phyloP scores from a whole-genome alignment of 2,113 vertebrate genomes.

The Xenopus tropicalis region DNA sequence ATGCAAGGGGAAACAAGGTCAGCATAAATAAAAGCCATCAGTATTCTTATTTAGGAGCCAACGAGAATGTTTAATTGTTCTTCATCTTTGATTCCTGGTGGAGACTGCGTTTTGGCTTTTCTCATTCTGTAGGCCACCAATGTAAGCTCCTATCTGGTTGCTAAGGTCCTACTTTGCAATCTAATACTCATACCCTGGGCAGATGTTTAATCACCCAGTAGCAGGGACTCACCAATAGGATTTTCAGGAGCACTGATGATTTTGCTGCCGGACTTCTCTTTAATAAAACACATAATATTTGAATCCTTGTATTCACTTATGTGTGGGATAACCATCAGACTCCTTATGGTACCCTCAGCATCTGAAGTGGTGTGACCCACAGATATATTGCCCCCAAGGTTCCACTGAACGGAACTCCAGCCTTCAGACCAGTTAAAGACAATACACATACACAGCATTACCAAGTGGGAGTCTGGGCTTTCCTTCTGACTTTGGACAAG shows the following conservation, averaged over 20 bases:
- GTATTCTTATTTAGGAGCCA: too few species aligned
- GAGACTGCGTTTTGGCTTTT: too few species aligned
- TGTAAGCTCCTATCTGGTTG: too few species aligned
- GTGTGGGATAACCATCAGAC: background rate
- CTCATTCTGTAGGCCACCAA: too few species aligned
- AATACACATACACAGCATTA: background rate
- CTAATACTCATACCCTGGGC: too few species aligned
- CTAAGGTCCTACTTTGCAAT: too few species aligned
- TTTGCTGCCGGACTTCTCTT: background rate
- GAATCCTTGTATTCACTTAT: background rate
- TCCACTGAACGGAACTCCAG: background rate
- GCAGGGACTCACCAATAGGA: background rate
- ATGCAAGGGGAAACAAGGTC: too few species aligned
- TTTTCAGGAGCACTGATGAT: background rate
- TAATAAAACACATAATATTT: background rate
- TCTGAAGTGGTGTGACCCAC: background rate
- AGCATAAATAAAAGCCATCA: too few species aligned
- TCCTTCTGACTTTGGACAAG: background rate
- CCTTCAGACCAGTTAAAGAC: background rate
- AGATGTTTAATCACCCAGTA: background rate
- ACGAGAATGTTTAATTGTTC: too few species aligned
- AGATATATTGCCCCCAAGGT: background rate
- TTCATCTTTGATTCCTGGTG: too few species aligned
- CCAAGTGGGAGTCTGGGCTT: background rate
- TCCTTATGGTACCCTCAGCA: background rate